Evolutionary conservation across 1,140 invertebrate genomes (phyloP).

Genomic region (Drosophila sturtevanti): DNA sequence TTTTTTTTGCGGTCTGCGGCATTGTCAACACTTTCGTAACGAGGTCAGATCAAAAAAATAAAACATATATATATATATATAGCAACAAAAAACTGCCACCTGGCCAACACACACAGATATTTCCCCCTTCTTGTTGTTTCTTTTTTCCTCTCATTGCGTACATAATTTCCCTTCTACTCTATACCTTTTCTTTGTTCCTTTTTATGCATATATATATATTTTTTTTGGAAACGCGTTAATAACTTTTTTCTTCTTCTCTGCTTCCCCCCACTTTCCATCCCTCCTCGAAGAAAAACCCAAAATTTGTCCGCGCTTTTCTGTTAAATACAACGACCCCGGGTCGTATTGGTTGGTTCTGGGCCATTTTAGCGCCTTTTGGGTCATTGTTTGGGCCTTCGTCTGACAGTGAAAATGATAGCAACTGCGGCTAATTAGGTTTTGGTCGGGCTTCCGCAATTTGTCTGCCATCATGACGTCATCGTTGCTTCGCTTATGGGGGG

Average conservation of each 20-base stretch:
- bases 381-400: slow-evolving; percentile 13
- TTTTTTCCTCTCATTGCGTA: slow-evolving; percentile 17
- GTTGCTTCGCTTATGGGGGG: slow-evolving; percentile 29
- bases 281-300: too few species aligned
- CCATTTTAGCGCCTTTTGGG: slow-evolving; percentile 15
- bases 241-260: slow-evolving; percentile 56
- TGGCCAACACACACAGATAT: not conserved
- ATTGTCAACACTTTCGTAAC: slow-evolving; percentile 68
- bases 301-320: not conserved
- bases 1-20: slow-evolving; percentile 58
- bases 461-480: slow-evolving; percentile 56
- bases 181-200: slow-evolving; percentile 2
- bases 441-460: slow-evolving; percentile 39
- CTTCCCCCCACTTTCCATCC: not conserved
- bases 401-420: slow-evolving; percentile 69
- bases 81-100: slow-evolving; percentile 19
- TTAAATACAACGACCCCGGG: slow-evolving; percentile 20
- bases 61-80: too few species aligned
- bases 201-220: not conserved
- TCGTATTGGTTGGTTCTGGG: not conserved
- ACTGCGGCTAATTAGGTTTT: slow-evolving; percentile 73
- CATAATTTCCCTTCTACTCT: slow-evolving; percentile 35
- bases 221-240: slow-evolving; percentile 51
- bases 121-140: not conserved
- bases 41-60: slow-evolving; percentile 52